Evolutionary conservation across 2,888 invertebrate species (phyloP).

Genomic region (Keiferia lycopersicella): DNA sequence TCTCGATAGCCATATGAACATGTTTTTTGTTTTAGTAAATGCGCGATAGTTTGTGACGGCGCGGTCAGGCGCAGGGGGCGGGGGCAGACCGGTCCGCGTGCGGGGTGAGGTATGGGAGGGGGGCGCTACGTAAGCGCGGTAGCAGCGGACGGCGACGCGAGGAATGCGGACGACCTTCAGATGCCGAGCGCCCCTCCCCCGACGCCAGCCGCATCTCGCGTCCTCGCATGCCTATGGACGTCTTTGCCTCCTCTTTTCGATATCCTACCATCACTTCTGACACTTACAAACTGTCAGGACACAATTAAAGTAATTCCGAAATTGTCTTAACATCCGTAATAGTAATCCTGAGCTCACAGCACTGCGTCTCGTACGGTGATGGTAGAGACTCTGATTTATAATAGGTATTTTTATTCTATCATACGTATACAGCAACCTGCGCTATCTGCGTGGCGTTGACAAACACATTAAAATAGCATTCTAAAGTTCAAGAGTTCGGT

Average conservation of each 20-base stretch:
- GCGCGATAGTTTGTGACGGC: slow-evolving; percentile 77
- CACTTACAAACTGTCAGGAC: slow-evolving; percentile 64
- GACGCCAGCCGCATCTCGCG: slow-evolving; percentile 78
- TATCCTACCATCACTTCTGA: slow-evolving; percentile 75
- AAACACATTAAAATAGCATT: slow-evolving; percentile 19
- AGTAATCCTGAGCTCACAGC: background rate
- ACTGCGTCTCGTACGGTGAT: background rate
- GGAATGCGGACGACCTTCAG: slow-evolving; percentile 82
- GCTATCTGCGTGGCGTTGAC: slow-evolving; percentile 6
- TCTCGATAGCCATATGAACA: slow-evolving; percentile 77
- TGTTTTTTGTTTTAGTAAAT: slow-evolving; percentile 79
- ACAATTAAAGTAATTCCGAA: slow-evolving; percentile 43
- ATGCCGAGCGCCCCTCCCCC: slow-evolving; percentile 79
- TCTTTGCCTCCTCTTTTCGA: slow-evolving; percentile 76
- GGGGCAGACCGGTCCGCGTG: slow-evolving; percentile 64
- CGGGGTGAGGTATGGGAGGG: slow-evolving; percentile 44
- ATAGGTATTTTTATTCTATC: background rate
- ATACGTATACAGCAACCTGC: background rate
- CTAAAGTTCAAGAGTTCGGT: too few relatives aligned
- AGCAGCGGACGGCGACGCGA: slow-evolving; percentile 80
- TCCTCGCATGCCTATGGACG: slow-evolving; percentile 78
- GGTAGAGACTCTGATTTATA: slow-evolving; percentile 11
- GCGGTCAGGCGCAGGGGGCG: slow-evolving; percentile 58
- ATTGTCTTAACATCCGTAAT: slow-evolving; percentile 19
- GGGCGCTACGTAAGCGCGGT: slow-evolving; percentile 81